A percentile compares a stretch with the other conserved stretches of the same genome.
phyloP scores from a whole-genome alignment of 2,888 invertebrate genomes.

The Hofmannophila pseudospretella region DNA sequence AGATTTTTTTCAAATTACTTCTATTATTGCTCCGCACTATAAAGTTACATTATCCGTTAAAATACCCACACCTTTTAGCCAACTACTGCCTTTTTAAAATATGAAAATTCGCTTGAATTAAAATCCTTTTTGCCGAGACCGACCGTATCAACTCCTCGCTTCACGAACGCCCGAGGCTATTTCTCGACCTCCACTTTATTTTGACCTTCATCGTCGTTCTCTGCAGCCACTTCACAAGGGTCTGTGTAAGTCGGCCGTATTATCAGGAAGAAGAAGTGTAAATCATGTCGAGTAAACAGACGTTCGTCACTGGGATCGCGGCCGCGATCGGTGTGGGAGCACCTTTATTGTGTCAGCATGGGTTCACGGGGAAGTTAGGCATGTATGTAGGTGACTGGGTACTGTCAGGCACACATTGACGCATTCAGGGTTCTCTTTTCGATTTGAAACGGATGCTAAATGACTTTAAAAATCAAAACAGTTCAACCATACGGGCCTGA shows the following conservation, averaged over 20 bases:
- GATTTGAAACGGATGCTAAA: too few relatives aligned
- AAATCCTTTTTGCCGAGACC: conserved; percentile 46
- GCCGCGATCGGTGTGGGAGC: conserved; percentile 30
- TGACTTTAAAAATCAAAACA: too few relatives aligned
- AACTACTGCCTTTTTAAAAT: too few relatives aligned
- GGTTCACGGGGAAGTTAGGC: too few relatives aligned
- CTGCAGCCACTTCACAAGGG: conserved; percentile 9
- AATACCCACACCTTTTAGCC: too few relatives aligned
- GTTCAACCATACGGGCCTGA: too few relatives aligned
- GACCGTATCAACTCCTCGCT: conserved; percentile 52
- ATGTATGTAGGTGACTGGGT: too few relatives aligned
- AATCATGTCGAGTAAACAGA: conserved; percentile 51
- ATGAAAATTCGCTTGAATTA: conserved; percentile 26
- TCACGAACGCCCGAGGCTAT: conserved; percentile 61
- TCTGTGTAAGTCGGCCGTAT: conserved; percentile 21
- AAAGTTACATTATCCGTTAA: too few relatives aligned
- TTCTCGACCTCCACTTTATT: conserved; percentile 1
- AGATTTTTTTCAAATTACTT: too few relatives aligned
- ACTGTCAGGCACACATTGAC: too few relatives aligned
- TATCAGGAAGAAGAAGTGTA: conserved; percentile 30
- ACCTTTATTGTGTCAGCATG: conserved; percentile 19
- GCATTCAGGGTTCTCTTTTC: too few relatives aligned
- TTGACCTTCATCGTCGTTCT: neutral
- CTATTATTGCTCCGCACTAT: too few relatives aligned
- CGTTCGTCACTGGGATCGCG: conserved; percentile 46